Evolutionary conservation across 2,888 invertebrate species (phyloP), one percentile per base, ranked within the genome.

Genomic region (Thereva unica): DNA sequence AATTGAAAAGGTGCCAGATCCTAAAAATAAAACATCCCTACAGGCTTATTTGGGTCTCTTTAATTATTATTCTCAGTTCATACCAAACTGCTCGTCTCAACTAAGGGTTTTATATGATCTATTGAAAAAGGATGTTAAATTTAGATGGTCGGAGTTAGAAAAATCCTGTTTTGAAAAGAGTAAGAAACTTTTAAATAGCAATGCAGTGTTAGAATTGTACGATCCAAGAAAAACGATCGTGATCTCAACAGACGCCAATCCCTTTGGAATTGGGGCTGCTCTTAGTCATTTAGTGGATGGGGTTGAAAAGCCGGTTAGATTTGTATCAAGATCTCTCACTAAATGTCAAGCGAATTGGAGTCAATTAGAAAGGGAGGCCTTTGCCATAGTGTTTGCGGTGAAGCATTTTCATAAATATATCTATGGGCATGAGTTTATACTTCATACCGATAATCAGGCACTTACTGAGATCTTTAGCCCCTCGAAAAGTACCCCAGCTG

Each of bases 311-410:
- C 3, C 47, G 10, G 47, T 1, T 10, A n/a, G 47, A n/a, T 47
- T 47, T 47, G 47, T 47, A 47, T 47, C 47, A 47, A 7, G 3
- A 47, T n/a, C 47, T 12, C 47, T 47, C 47, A 47, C 45, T 23
- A 34, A 50, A 50, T n/a, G n/a, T n/a, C n/a, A n/a, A n/a, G n/a
- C n/a, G n/a, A n/a, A n/a, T n/a, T n/a, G n/a, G n/a, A n/a, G n/a
- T n/a, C n/a, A n/a, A n/a, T n/a, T n/a, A n/a, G n/a, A n/a, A n/a
- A n/a, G n/a, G n/a, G n/a, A n/a, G n/a, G n/a, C n/a, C n/a, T n/a
- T n/a, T n/a, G n/a, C n/a, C n/a, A n/a, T n/a, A n/a, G n/a, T n/a
- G n/a, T n/a, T n/a, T n/a, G n/a, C n/a, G n/a, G n/a, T n/a, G n/a
- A n/a, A n/a, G n/a, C n/a, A n/a, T n/a, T n/a, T n/a, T n/a, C n/a